Evolutionary conservation across 2,797 vertebrate species (phyloP), one percentile per base, ranked within the genome.

Genomic region (Chelon auratus): DNA sequence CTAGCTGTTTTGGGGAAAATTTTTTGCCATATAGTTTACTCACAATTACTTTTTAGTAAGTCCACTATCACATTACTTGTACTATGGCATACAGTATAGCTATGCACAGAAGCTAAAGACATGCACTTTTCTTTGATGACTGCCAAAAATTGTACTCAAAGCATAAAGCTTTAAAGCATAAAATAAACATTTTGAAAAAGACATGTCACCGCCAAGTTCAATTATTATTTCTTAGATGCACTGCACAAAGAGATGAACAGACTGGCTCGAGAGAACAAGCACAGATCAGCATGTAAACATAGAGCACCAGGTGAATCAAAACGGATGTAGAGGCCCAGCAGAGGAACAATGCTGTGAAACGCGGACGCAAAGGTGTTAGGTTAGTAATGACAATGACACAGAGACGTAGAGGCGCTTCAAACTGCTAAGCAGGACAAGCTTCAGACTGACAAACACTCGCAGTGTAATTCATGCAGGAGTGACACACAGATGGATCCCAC

Each of bases 381-480:
- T 63, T 54, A 52, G 50, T 59, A 53, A 74, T 63, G 14, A 65
- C 43, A 50, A 58, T 43, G 33, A 22, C 30, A 63, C 60, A 55
- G 72, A 55, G 72, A 39, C 33, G 30, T 14, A 56, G 24, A 47
- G 4, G 9, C 55, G 60, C 56, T 62, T 77, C 22, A 45, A 74
- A 72, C 63, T 33, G 56, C 51, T 43, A 65, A 76, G 40, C 26
- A 68, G 50, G 68, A 73, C 51, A 78, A 45, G 18, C 36, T 66
- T 42, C 17, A 67, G 1, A 68, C 61, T 54, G 62, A 72, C 51
- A 79, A 74, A 72, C 33, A 74, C 64, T 71, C 48, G 48, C 37
- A 66, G 5, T 66, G 52, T 80, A 73, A 83, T 77, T 87, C 50
- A 78, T 76, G 72, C 62, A 78, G 43, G 70, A 67, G 61, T 62